Evolutionary conservation across 2,113 vertebrate species (phyloP).

Genomic region (Ictidomys tridecemlineatus): DNA sequence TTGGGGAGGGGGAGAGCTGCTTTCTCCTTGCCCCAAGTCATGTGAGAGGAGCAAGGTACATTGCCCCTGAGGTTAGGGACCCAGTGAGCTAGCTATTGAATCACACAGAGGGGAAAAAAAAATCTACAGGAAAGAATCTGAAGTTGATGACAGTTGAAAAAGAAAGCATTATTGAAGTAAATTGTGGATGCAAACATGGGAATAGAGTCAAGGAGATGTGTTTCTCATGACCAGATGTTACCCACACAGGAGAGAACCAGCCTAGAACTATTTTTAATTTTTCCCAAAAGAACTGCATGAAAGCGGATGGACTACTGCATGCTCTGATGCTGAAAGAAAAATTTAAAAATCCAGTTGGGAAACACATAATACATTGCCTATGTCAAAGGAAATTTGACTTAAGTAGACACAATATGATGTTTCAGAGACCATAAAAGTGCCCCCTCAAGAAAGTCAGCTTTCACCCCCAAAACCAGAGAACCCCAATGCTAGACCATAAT

Average conservation of each 20-base stretch:
- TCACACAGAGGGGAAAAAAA: neutral
- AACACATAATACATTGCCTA: neutral
- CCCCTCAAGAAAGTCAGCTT: neutral
- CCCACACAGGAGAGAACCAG: neutral
- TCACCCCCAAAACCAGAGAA: neutral
- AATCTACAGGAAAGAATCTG: neutral
- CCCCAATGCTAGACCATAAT: neutral
- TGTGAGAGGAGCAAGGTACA: neutral
- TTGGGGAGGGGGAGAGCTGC: neutral
- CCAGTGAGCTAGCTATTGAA: neutral
- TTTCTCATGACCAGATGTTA: constrained; percentile 26
- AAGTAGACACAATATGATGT: neutral
- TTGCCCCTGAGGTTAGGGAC: neutral
- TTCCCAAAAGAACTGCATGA: neutral
- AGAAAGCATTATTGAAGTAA: neutral
- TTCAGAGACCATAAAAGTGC: neutral
- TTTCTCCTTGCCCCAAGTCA: neutral
- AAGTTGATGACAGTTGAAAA: constrained; percentile 24
- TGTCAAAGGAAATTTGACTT: neutral
- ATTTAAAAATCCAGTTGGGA: neutral
- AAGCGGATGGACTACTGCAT: neutral
- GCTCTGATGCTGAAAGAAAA: neutral
- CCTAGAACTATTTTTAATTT: neutral
- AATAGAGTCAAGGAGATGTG: neutral
- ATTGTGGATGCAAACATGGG: neutral